A percentile compares a stretch with the other conserved stretches of the same genome.
Conservation (phyloP, 2,888 invertebrate genomes). For the Conomelus anceps region DNA sequence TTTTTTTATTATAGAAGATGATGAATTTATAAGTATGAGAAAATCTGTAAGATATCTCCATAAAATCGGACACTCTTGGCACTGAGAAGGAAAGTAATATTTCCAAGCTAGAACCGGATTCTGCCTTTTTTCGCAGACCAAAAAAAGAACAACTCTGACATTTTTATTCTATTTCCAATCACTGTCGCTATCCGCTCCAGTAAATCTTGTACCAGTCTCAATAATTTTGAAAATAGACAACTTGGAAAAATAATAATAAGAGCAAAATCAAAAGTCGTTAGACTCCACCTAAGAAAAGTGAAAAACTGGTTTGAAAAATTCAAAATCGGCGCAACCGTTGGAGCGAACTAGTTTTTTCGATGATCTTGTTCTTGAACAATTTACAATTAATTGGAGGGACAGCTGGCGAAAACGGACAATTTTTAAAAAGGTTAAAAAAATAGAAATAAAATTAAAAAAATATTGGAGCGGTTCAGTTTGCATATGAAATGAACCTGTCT, state of each 20-base stretch:
- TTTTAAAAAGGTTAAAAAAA: not conserved
- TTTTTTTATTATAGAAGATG: no score
- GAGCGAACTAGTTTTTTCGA: not conserved
- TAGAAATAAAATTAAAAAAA: not conserved
- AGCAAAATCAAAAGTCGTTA: not conserved
- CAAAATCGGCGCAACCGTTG: no score
- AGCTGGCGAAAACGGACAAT: not conserved
- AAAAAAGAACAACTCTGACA: not conserved
- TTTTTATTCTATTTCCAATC: not conserved
- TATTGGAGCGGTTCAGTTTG: not conserved
- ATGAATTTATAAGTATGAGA: no score
- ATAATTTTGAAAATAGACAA: not conserved
- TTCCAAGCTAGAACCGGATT: not conserved
- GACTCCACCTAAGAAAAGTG: no score
- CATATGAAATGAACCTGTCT: not conserved
- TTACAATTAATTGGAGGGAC: not conserved
- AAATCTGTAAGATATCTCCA: not conserved
- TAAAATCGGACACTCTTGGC: not conserved
- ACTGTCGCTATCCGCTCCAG: not conserved
- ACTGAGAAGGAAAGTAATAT: not conserved
- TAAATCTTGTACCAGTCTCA: not conserved
- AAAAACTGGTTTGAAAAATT: no score
- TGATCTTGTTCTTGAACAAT: not conserved
- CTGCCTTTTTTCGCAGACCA: not conserved
- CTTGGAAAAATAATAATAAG: not conserved